phyloP scores from a whole-genome alignment of 2,888 invertebrate genomes.

The Malachius bipustulatus region DNA sequence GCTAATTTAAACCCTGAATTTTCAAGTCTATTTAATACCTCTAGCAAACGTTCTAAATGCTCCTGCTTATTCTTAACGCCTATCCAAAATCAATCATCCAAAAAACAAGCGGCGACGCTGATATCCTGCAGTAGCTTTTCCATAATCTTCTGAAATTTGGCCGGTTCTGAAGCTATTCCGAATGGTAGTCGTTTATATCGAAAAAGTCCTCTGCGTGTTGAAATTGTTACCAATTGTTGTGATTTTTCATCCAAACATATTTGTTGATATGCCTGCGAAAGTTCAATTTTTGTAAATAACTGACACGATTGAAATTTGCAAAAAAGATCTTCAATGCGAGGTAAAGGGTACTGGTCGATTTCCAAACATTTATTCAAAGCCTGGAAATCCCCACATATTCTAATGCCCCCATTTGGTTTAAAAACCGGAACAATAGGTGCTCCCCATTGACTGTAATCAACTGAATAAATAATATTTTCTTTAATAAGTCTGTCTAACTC shows the following conservation, averaged over 20 bases:
- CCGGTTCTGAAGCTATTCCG: constrained; percentile 27
- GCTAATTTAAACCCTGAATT: constrained; percentile 23
- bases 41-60: constrained; percentile 21
- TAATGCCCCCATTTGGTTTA: constrained; percentile 16
- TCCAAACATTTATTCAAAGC: constrained; percentile 19
- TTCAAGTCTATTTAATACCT: constrained; percentile 20
- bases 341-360: constrained; percentile 20
- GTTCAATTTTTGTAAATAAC: constrained; percentile 20
- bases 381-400: constrained; percentile 22
- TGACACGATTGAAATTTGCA: constrained; percentile 20
- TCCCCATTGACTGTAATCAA: constrained; percentile 15
- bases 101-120: constrained; percentile 19
- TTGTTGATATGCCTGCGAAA: constrained; percentile 27
- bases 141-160: constrained; percentile 26
- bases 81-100: constrained; percentile 15
- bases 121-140: constrained; percentile 23
- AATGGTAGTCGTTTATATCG: constrained; percentile 25
- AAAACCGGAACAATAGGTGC: constrained; percentile 19
- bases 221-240: constrained; percentile 25
- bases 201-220: constrained; percentile 28
- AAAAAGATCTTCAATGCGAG: constrained; percentile 19
- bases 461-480: neutral
- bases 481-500: constrained; percentile 13
- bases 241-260: constrained; percentile 25
- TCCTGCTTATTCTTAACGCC: constrained; percentile 19